Evolutionary conservation across 2,797 vertebrate genomes (phyloP).

Genomic region (Harpagifer antarcticus): DNA sequence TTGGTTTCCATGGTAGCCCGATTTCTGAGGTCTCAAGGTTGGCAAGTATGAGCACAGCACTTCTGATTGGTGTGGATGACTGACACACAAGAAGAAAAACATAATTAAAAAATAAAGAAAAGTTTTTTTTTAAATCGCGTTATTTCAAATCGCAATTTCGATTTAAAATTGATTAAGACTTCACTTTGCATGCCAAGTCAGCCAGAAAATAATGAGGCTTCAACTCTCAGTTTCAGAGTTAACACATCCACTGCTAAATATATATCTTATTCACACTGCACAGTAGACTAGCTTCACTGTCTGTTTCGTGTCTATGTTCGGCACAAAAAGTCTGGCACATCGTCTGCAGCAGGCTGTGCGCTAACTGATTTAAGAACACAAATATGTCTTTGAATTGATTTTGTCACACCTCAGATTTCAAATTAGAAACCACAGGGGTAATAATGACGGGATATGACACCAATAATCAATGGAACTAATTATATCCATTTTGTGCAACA

Average conservation of each 20-base stretch:
- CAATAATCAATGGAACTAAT: conserved; percentile 47
- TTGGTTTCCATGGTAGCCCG: too few relatives aligned
- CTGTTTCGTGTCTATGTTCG: conserved; percentile 80
- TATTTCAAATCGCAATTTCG: too few relatives aligned
- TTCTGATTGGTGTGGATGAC: too few relatives aligned
- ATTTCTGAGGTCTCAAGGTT: too few relatives aligned
- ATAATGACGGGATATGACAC: conserved; percentile 36
- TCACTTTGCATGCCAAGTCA: conserved; percentile 22
- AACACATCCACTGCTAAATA: conserved; percentile 81
- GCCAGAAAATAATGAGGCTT: conserved; percentile 19
- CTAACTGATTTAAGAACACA: conserved; percentile 31
- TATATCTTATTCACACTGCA: conserved; percentile 81
- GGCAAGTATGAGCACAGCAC: too few relatives aligned
- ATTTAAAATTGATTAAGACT: neutral
- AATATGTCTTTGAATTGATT: conserved; percentile 43
- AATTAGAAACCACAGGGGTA: conserved; percentile 35
- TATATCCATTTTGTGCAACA: conserved; percentile 48
- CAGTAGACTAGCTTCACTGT: conserved; percentile 67
- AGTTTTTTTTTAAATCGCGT: too few relatives aligned
- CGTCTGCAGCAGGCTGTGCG: conserved; percentile 45
- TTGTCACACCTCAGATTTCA: conserved; percentile 43
- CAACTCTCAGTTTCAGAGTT: conserved; percentile 54
- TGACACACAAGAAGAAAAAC: too few relatives aligned
- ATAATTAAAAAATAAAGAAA: too few relatives aligned
- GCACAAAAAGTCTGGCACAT: conserved; percentile 72